Evolutionary conservation across 1,140 invertebrate genomes (phyloP).

Genomic region (Pseudomyrmex cubaensis): DNA sequence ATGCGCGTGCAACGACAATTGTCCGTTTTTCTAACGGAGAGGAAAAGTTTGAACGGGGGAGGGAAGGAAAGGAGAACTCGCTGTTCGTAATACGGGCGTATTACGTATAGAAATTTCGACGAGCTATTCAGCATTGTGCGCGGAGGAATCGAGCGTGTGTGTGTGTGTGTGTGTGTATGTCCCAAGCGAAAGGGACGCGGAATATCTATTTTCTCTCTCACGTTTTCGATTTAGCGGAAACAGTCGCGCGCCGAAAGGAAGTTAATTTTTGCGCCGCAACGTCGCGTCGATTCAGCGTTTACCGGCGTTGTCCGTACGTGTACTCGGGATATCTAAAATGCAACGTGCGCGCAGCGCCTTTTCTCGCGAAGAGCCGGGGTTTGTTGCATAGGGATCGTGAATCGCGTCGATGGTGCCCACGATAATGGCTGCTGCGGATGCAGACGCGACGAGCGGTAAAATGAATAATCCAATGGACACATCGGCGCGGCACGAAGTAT

Average conservation of each 20-base stretch:
- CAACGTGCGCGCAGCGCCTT: neutral
- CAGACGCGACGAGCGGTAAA: conserved; percentile 30
- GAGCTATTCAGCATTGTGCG: conserved; percentile 13
- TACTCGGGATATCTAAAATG: conserved; percentile 3
- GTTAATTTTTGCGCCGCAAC: conserved; percentile 47
- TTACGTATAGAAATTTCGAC: conserved; percentile 36
- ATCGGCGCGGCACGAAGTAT: conserved; percentile 31
- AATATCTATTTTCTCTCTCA: neutral
- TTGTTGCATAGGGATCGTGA: conserved; percentile 8
- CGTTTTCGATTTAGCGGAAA: conserved; percentile 3
- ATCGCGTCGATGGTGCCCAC: conserved; percentile 40
- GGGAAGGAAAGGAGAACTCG: neutral
- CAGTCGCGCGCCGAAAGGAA: conserved; percentile 11
- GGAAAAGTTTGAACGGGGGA: conserved; percentile 14
- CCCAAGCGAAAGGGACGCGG: neutral
- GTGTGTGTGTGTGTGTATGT: conserved; percentile 1
- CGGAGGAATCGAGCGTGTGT: neutral
- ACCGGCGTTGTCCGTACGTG: neutral
- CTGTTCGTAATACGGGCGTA: conserved; percentile 18
- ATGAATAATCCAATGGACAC: conserved; percentile 59
- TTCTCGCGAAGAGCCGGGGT: neutral
- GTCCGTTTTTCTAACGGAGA: neutral
- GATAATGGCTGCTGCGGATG: conserved; percentile 49
- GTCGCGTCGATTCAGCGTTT: conserved; percentile 44
- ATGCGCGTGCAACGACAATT: conserved; percentile 29